Base-by-base conservation (phyloP, 2,113 vertebrate species). In the Psittacus erithacus region DNA sequence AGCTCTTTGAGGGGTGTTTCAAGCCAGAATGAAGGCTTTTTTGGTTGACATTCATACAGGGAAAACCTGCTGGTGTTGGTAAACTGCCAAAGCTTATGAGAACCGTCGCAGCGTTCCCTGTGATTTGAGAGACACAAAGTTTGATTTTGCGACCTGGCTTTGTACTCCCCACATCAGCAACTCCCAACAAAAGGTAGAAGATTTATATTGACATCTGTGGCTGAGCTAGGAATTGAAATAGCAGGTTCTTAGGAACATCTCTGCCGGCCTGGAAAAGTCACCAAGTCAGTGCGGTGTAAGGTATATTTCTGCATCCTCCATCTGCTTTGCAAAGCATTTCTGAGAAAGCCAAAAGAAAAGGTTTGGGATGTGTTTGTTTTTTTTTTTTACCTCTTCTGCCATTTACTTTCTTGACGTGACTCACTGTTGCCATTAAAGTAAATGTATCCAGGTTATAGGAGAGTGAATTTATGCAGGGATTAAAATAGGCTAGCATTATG, bases 201-300 rank as follows among this genome's bases (percentile, higher is more conserved):
- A 75, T 82, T 35, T 52, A n/a, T 19, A 39, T 28, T 53, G 68
- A n/a, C 1, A 5, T 76, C 57, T 69, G 24, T 65, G 69, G 13
- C 80, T 96, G 57, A 93, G 62, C 52, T 41, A 62, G 69, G 47
- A 89, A 65, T 46, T 69, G 69, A 93, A 89, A 81, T 49, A 92
- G 86, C 60, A 92, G 73, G 13, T 60, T 43, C 60, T 68, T 60
- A 90, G 62, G 57, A 91, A 59, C 41, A 8, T 69, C 57, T 76
- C 83, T 92, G 41, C 29, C 84, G 75, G 52, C 29, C 49, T 87
- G 81, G 70, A 91, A 73, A 93, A 95, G 74, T 92, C 95, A 91
- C 47, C 65, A 27, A 63, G 44, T 28, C 12, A 3, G 60, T 64
- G 43, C 64, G 44, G n/a, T 29, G 14, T 44, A 63, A 77, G 13